Percentiles rank a stretch among this genome's conserved stretches.
Evolutionary conservation across 1,140 invertebrate species (phyloP).

Genomic region (Aplysia californica): DNA sequence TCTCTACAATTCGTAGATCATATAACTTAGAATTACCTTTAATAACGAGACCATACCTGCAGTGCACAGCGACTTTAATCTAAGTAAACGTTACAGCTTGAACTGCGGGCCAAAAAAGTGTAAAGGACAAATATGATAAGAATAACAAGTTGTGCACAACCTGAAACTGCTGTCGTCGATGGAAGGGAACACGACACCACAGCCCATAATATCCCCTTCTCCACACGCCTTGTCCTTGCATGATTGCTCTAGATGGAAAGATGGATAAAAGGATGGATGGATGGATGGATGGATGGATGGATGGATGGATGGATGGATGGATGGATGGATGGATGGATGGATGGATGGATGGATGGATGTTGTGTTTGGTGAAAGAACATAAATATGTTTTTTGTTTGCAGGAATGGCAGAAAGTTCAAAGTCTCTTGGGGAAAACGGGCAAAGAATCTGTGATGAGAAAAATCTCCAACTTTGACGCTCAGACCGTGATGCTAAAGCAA

Average conservation of each 20-base stretch:
- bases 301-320: not conserved
- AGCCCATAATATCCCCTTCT: conserved; percentile 36
- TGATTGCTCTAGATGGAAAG: not conserved
- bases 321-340: conserved; percentile 6
- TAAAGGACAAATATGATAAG: too few relatives aligned
- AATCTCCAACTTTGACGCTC: conserved; percentile 56
- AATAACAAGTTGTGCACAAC: too few relatives aligned
- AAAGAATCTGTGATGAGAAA: conserved; percentile 58
- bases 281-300: not conserved
- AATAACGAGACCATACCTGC: too few relatives aligned
- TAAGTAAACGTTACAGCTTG: too few relatives aligned
- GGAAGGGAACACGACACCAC: conserved; percentile 32
- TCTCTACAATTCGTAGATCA: too few relatives aligned
- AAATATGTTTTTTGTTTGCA: too few relatives aligned
- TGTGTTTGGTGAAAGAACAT: too few relatives aligned
- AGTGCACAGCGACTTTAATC: too few relatives aligned
- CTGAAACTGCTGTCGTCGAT: conserved; percentile 7
- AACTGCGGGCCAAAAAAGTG: too few relatives aligned
- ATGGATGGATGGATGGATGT: conserved; percentile 20
- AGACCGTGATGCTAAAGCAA: conserved; percentile 42
- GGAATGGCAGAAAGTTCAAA: conserved; percentile 55
- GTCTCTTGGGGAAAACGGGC: conserved; percentile 57
- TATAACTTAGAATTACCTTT: too few relatives aligned
- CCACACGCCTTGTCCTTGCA: not conserved
- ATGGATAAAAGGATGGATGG: not conserved